Percentiles rank a stretch among this genome's conserved stretches.
These are phyloP conservation scores for Diarsia brunnea DNA, from an alignment of 2,888 invertebrate genomes.

Conservation along the genomic window DNA sequence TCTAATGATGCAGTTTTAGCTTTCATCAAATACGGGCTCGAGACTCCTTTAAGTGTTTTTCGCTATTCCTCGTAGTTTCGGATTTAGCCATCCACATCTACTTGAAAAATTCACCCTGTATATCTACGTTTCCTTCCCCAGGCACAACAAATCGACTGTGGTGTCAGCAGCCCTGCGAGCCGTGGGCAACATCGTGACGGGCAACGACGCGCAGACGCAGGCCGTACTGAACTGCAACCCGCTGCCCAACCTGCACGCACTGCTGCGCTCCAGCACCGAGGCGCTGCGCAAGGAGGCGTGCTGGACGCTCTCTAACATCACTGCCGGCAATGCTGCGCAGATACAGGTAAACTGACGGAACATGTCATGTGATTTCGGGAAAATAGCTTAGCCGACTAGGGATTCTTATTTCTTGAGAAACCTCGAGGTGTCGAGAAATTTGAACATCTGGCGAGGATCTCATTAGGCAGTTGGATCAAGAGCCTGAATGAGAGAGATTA, in stretches of 20 bases:
- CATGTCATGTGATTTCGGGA: neutral
- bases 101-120: no score
- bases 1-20: no score
- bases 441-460: no score
- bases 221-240: conserved; percentile 97
- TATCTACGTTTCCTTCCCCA: conserved; percentile 72
- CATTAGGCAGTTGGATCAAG: no score
- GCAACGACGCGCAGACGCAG: conserved; percentile 99
- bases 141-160: conserved; percentile 95
- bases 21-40: no score
- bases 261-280: conserved; percentile 95
- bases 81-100: no score
- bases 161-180: conserved; percentile 98
- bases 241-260: conserved; percentile 94
- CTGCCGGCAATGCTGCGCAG: conserved; percentile 98
- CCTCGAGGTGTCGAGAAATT: no score
- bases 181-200: conserved; percentile 99
- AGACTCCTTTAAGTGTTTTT: no score
- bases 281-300: conserved; percentile 98
- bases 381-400: neutral
- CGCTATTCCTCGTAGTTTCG: no score
- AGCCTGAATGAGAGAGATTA: no score
- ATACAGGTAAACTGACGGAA: conserved; percentile 92
- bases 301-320: conserved; percentile 99
- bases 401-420: no score